Evolutionary conservation across 2,797 vertebrate genomes (phyloP).

Genomic region (Heterohyrax brucei): DNA sequence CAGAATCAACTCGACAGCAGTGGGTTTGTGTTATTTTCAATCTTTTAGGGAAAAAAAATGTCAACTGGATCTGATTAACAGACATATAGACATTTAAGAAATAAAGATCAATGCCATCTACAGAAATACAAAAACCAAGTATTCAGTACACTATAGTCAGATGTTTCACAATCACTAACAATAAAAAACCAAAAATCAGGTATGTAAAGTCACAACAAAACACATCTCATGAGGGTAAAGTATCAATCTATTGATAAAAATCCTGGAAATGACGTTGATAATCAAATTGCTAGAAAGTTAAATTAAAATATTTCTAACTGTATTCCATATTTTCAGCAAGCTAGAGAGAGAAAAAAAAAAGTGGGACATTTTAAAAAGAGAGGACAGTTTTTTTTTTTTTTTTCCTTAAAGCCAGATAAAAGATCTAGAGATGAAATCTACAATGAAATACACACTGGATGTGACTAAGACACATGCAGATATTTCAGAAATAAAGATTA

Average conservation of each 20-base stretch:
- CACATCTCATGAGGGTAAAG: not conserved
- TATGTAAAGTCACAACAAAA: not conserved
- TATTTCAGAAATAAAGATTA: not conserved
- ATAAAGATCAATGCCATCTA: too few species aligned
- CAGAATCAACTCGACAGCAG: too few species aligned
- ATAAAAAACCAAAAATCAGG: not conserved
- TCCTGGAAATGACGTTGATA: not conserved
- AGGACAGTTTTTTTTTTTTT: not conserved
- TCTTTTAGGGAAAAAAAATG: not conserved
- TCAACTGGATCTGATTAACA: too few species aligned
- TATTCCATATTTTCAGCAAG: not conserved
- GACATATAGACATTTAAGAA: too few species aligned
- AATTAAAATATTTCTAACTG: not conserved
- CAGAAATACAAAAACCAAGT: not conserved
- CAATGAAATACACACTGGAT: not conserved
- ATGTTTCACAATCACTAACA: not conserved
- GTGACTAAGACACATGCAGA: not conserved
- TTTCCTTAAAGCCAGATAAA: not conserved
- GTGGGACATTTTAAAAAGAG: not conserved
- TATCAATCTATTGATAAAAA: not conserved
- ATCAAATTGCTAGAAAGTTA: not conserved
- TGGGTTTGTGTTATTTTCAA: too few species aligned
- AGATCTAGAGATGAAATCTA: not conserved
- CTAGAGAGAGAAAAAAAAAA: not conserved
- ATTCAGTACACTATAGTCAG: not conserved